Evolutionary conservation across 2,113 vertebrate species (phyloP), one percentile per base, ranked within the genome.

Genomic region (Tychaedon coryphoeus): DNA sequence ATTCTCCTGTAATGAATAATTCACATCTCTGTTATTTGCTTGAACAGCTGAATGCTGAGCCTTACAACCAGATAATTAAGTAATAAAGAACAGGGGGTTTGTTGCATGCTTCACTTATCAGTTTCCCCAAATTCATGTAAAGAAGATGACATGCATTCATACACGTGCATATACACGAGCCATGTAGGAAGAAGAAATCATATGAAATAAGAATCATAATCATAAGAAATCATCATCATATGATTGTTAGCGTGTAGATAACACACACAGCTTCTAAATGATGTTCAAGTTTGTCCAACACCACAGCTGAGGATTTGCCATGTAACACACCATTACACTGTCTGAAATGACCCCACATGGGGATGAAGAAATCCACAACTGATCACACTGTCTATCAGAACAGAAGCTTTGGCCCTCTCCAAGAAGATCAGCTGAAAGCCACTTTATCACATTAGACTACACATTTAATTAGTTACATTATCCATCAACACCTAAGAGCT

Each of bases 1-100:
- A 45, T 79, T 74, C 45, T 69, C 40, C 19, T 8, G 12, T 31
- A 91, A 91, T 86, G 83, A 94, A 77, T 86, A 93, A 94, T 96
- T 93, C 83, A 92, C 53, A 58, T 86, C 51, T 58, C 74, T 1
- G 15, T 51, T 80, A 90, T 71, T 86, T 92, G 45, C 86, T 84
- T 86, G 48, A 93, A 74, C 47, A 79, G 56, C 67, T 77, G 60
- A 92, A 88, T 45, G 83, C 40, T 88, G 73, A 76, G 64, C 74
- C 67, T 74, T 54, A 54, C 42, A 66, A 93, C 33, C 60, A 93
- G 64, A 58, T 77, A 90, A 95, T 86, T 88, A 94, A 64, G 56
- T 91, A 88, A 93, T 81, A 64, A 92, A 88, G 69, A 89, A 36
- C 0, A 67, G 40, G 48, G 60, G 28, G 48, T 84, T 66, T 84